Evolutionary conservation across 2,113 vertebrate genomes (phyloP).

Genomic region (Ailuropoda melanoleuca): DNA sequence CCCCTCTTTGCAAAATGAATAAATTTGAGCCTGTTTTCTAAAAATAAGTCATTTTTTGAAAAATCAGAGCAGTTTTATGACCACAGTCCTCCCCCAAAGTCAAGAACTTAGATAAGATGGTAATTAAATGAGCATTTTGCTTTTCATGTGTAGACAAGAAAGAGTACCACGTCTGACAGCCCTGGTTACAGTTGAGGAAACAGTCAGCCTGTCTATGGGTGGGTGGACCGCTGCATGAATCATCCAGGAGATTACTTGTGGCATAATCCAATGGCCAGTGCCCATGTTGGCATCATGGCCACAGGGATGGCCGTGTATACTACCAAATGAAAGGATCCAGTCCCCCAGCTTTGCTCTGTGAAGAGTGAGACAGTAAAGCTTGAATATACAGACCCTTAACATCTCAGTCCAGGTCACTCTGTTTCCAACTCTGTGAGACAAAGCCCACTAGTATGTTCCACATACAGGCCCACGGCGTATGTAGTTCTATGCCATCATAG

Average conservation of each 20-base stretch:
- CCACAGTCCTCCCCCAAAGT: slow-evolving; percentile 58
- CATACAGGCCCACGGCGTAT: slow-evolving; percentile 65
- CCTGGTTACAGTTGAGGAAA: slow-evolving; percentile 6
- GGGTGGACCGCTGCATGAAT: slow-evolving; percentile 43
- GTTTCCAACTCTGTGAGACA: slow-evolving; percentile 69
- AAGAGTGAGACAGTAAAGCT: slow-evolving; percentile 53
- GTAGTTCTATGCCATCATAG: slow-evolving; percentile 46
- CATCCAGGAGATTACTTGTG: background rate
- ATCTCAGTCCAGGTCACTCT: slow-evolving; percentile 64
- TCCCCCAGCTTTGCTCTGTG: slow-evolving; percentile 51
- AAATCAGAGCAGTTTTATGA: slow-evolving; percentile 69
- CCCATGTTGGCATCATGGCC: slow-evolving; percentile 23
- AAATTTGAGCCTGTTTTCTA: slow-evolving; percentile 77
- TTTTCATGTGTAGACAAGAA: slow-evolving; percentile 59
- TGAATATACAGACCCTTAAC: slow-evolving; percentile 52
- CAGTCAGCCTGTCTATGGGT: background rate
- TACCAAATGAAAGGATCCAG: slow-evolving; percentile 33
- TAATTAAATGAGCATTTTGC: slow-evolving; percentile 40
- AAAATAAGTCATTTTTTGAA: slow-evolving; percentile 6
- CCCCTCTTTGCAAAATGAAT: slow-evolving; percentile 74
- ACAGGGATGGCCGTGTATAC: background rate
- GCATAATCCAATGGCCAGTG: slow-evolving; percentile 13
- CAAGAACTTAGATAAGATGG: slow-evolving; percentile 68
- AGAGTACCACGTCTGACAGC: background rate
- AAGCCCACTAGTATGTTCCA: slow-evolving; percentile 66